Evolutionary conservation across 2,797 vertebrate species (phyloP), one percentile per base, ranked within the genome.

Genomic region (Lepilemur ruficaudatus): DNA sequence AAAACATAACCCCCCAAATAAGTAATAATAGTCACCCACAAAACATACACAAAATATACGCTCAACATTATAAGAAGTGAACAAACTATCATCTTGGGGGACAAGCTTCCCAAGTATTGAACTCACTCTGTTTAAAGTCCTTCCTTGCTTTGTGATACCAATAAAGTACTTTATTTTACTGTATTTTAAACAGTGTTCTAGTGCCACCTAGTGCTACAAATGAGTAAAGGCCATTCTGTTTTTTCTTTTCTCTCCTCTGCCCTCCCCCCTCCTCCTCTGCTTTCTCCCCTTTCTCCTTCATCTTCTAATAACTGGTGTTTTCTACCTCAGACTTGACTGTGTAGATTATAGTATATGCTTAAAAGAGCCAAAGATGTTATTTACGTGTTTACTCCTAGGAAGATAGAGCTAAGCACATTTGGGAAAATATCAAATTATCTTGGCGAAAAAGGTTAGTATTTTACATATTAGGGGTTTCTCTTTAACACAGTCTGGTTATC

Each of bases 161-260:
- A 25, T 52, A 0, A 32, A 0, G 20, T 8, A 7, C 5, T 15
- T 11, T 7, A 0, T 25, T 75, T 55, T 14, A 38, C 30, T 9
- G 7, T 0, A 23, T 65, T 11, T 28, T 35, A 20, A 57, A 35
- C 67, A 1, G 80, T 17, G 17, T 12, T 92, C 90, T 88, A 28
- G 84, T 30, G 91, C 93, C 97, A 52, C 78, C 97, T 78, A 75
- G 76, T 57, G 96, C 4, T 80, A 8, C 0, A 50, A 17, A 13
- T 55, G 7, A 38, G 52, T 67, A 84, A 89, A 43, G 7, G 50
- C n/a, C n/a, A 9, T 10, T 57, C 5, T 12, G 15, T 4, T 65
- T 73, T 63, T 17, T 48, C 13, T 30, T n/a, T 55, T n/a, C 22
- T 22, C 8, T 5, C 20, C 15, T 41, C 13, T 10, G 28, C 7